phyloP scores from a whole-genome alignment of 1,140 invertebrate genomes.

The Drosophila sechellia region DNA sequence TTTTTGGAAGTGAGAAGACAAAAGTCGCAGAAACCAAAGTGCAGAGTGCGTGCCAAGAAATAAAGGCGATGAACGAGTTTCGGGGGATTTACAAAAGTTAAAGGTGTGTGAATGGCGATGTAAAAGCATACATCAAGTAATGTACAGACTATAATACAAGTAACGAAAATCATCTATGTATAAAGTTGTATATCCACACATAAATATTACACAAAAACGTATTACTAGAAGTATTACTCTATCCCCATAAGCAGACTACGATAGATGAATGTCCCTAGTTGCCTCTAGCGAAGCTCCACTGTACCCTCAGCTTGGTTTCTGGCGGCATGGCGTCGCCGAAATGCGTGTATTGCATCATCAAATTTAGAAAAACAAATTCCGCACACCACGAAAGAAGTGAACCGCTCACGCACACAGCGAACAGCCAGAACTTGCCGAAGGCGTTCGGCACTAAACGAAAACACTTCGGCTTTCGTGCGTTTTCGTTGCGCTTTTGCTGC shows the following conservation, averaged over 20 bases:
- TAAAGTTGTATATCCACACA: too few relatives aligned
- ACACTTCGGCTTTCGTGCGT: conserved; percentile 34
- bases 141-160: not conserved
- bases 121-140: conserved; percentile 23
- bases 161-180: not conserved
- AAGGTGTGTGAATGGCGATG: conserved; percentile 5
- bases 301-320: conserved; percentile 1
- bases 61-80: conserved; percentile 44
- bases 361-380: conserved; percentile 78
- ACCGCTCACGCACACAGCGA: conserved; percentile 19
- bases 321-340: conserved; percentile 42
- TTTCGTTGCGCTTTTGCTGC: conserved; percentile 49
- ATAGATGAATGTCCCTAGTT: not conserved
- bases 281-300: conserved; percentile 2
- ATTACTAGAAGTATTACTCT: not conserved
- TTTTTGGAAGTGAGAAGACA: conserved; percentile 24
- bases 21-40: conserved; percentile 63
- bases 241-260: conserved; percentile 1
- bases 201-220: too few relatives aligned
- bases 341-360: conserved; percentile 83
- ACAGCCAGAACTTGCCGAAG: conserved; percentile 43
- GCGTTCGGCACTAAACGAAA: conserved; percentile 8
- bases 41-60: conserved; percentile 69
- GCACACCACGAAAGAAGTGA: conserved; percentile 29
- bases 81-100: conserved; percentile 14